Conservation (phyloP, 2,888 invertebrate genomes). For the Noctuana brunneofusca region DNA sequence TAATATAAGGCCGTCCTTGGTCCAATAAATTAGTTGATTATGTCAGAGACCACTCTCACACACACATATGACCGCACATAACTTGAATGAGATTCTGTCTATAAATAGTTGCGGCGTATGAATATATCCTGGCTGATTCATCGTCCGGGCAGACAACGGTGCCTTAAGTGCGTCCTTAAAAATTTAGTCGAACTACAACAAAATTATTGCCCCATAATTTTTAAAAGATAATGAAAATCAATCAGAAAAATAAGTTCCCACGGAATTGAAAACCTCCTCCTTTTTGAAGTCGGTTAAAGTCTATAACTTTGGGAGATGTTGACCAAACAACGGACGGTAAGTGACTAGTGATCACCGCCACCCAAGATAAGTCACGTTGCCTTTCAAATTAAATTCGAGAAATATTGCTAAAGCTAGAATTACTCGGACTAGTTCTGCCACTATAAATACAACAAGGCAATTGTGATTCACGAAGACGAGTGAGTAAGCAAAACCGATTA, state of each 20-base stretch:
- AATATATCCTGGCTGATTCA: conserved; percentile 22
- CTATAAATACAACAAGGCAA: conserved; percentile 22
- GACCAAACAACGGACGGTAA: too few species aligned
- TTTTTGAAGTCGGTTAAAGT: too few species aligned
- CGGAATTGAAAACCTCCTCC: too few species aligned
- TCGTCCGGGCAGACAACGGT: conserved; percentile 1
- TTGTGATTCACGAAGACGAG: conserved; percentile 23
- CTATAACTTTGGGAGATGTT: too few species aligned
- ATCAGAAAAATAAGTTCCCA: too few species aligned
- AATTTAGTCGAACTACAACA: not conserved
- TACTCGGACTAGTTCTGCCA: not conserved
- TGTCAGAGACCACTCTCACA: conserved; percentile 9
- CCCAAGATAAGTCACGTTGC: too few species aligned
- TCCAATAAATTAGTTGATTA: conserved; percentile 7
- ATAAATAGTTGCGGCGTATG: conserved; percentile 17
- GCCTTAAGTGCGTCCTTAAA: not conserved
- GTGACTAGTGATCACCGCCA: too few species aligned
- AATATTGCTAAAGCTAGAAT: not conserved
- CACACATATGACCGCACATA: conserved; percentile 7
- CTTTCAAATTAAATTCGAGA: too few species aligned
- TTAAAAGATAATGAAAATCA: too few species aligned
- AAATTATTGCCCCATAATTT: too few species aligned
- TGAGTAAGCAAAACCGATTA: conserved; percentile 20
- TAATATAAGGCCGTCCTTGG: not conserved
- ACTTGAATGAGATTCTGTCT: conserved; percentile 23